These are phyloP conservation scores for Ambastaia sidthimunki DNA, from an alignment of 2,797 vertebrate species.

Conservation along the genomic window DNA sequence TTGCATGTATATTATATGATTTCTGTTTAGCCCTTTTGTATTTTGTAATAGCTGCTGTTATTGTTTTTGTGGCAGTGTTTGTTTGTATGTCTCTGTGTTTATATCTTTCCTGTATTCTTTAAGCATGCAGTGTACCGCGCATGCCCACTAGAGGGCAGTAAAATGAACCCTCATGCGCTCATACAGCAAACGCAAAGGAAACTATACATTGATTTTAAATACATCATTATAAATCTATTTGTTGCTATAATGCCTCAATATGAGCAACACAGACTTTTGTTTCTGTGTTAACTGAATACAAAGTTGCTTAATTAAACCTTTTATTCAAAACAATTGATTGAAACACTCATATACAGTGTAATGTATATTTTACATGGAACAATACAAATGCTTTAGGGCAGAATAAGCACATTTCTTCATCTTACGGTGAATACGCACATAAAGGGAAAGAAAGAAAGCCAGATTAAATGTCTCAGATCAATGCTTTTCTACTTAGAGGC, in stretches of 20 bases:
- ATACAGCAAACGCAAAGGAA: background rate
- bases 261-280: background rate
- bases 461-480: constrained; percentile 65
- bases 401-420: background rate
- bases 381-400: background rate
- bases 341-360: background rate
- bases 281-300: background rate
- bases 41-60: background rate
- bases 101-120: no score
- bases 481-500: constrained; percentile 65
- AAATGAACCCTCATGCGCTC: background rate
- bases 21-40: background rate
- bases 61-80: background rate
- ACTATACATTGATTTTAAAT: background rate
- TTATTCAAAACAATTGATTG: background rate
- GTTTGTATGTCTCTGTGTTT: background rate
- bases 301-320: background rate
- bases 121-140: background rate
- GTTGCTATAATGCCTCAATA: background rate
- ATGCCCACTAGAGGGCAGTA: constrained; percentile 57
- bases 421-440: constrained; percentile 8
- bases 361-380: background rate
- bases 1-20: background rate
- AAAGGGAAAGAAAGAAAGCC: constrained; percentile 54
- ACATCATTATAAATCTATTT: no score